Percentiles rank a stretch among this genome's conserved stretches.
Evolutionary conservation across 1,140 invertebrate genomes (phyloP).

Genomic region (Pinna nobilis): DNA sequence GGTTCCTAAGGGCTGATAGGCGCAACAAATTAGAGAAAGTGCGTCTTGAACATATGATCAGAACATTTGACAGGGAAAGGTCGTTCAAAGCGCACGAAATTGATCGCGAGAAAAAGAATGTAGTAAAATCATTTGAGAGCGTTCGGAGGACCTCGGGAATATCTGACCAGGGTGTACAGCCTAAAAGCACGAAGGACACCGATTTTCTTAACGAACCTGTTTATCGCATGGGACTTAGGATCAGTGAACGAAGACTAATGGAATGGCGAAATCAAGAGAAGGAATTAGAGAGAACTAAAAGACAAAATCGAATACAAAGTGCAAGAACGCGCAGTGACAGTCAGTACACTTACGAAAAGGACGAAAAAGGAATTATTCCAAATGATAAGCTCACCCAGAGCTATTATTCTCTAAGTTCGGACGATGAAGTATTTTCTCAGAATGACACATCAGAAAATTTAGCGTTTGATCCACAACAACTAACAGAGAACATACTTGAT

Average conservation of each 20-base stretch:
- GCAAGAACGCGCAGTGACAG: not conserved
- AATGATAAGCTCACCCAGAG: not conserved
- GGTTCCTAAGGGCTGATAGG: slow-evolving; percentile 43
- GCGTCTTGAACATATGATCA: slow-evolving; percentile 31
- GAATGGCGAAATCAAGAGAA: slow-evolving; percentile 44
- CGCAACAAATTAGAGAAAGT: slow-evolving; percentile 46
- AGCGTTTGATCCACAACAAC: slow-evolving; percentile 9
- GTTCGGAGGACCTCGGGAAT: slow-evolving; percentile 45
- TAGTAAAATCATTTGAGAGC: slow-evolving; percentile 34
- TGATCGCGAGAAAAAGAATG: slow-evolving; percentile 42
- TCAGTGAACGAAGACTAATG: slow-evolving; percentile 43
- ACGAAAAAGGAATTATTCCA: not conserved
- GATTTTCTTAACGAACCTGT: slow-evolving; percentile 36
- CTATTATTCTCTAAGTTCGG: slow-evolving; percentile 2
- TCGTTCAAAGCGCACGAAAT: slow-evolving; percentile 30
- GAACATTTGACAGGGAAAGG: slow-evolving; percentile 40
- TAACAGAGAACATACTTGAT: slow-evolving; percentile 23
- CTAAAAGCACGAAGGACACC: slow-evolving; percentile 32
- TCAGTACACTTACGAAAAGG: not conserved
- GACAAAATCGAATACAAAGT: not conserved
- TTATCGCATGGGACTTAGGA: slow-evolving; percentile 22
- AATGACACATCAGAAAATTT: slow-evolving; percentile 5
- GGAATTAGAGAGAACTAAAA: slow-evolving; percentile 25
- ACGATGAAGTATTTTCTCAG: slow-evolving; percentile 6
- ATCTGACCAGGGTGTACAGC: slow-evolving; percentile 44